Conservation (phyloP, 2,113 vertebrate species). For the Erythrocercus mccallii region DNA sequence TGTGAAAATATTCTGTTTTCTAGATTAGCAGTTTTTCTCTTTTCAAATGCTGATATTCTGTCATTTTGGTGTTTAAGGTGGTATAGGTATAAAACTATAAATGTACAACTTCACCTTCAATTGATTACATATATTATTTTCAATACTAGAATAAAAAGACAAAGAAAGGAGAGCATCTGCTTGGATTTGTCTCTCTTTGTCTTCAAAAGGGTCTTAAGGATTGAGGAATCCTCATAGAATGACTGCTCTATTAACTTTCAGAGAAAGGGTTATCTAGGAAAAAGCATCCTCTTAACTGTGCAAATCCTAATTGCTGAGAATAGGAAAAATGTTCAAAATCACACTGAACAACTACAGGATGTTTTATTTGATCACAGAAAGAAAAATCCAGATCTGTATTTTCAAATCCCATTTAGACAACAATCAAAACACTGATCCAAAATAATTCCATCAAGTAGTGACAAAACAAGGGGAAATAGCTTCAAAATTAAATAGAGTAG, state of each 20-base stretch:
- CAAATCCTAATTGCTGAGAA: neutral
- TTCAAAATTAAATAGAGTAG: neutral
- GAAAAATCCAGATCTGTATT: neutral
- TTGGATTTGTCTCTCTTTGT: neutral
- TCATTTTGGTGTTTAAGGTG: neutral
- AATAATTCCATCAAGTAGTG: neutral
- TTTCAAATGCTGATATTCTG: neutral
- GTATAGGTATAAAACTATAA: neutral
- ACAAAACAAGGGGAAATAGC: neutral
- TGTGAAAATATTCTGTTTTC: neutral
- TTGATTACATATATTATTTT: neutral
- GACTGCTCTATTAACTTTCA: neutral
- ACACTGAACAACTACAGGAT: neutral
- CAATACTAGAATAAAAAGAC: neutral
- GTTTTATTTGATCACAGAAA: neutral
- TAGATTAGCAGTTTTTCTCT: neutral
- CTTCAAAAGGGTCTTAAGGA: neutral
- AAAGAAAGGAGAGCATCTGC: neutral
- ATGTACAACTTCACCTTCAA: neutral
- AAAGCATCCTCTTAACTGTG: neutral
- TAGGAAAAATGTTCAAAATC: neutral
- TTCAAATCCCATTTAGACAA: neutral
- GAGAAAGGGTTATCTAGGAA: neutral
- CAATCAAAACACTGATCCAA: neutral
- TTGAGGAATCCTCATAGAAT: neutral